Evolutionary conservation across 2,888 invertebrate genomes (phyloP).

Genomic region (Slavum lentiscoides): DNA sequence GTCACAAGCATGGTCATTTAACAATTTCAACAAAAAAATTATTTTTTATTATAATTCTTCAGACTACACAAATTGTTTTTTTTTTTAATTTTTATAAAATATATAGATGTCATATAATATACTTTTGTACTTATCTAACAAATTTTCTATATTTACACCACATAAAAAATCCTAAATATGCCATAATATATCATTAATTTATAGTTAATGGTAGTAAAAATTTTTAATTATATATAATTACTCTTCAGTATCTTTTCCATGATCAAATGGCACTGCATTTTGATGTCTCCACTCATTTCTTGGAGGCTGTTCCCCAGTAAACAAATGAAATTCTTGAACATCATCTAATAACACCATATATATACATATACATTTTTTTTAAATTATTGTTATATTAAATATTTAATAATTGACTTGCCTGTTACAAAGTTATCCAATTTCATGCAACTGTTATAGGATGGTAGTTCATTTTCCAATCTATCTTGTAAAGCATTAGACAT

Average conservation of each 20-base stretch:
- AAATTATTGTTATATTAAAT: constrained; percentile 2
- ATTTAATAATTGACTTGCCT: constrained; percentile 6
- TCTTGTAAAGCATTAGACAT: constrained; percentile 17
- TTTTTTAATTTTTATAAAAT: no score
- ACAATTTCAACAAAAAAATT: no score
- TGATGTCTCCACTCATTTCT: constrained; percentile 50
- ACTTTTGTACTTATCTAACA: no score
- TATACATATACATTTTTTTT: not conserved
- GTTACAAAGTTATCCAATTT: constrained; percentile 46
- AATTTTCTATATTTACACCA: no score
- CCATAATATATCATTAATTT: no score
- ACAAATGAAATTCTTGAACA: constrained; percentile 45
- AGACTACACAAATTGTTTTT: no score
- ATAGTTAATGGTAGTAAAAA: no score
- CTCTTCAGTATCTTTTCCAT: constrained; percentile 1
- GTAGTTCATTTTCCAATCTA: constrained; percentile 6
- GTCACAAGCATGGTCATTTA: no score
- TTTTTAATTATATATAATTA: constrained; percentile 4
- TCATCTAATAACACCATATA: constrained; percentile 22
- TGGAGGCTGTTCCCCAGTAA: constrained; percentile 44
- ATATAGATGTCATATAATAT: no score
- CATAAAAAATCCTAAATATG: no score
- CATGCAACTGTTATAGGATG: constrained; percentile 37
- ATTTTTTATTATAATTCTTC: no score
- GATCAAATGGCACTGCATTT: constrained; percentile 45